Evolutionary conservation across 2,113 vertebrate species (phyloP).

Genomic region (Amblyopsis rosae): DNA sequence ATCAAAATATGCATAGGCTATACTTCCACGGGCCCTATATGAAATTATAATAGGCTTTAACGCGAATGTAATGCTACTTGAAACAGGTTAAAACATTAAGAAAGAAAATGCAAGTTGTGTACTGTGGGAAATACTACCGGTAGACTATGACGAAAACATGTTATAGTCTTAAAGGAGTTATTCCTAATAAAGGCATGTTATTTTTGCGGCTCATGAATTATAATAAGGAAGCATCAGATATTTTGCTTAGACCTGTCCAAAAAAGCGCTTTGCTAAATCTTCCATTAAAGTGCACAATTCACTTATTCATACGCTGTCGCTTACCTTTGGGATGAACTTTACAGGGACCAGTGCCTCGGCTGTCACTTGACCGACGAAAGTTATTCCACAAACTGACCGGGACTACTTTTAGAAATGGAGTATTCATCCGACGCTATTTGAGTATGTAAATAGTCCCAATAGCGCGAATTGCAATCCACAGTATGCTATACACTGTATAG

Average conservation of each 20-base stretch:
- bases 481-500: no score
- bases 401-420: conserved; percentile 68
- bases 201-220: no score
- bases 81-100: no score
- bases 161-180: no score
- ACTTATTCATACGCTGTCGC: conserved; percentile 25
- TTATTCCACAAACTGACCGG: conserved; percentile 58
- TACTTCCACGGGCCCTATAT: no score
- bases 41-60: no score
- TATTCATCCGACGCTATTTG: conserved; percentile 37
- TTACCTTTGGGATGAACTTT: conserved; percentile 67
- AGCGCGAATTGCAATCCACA: neutral
- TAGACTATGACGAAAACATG: no score
- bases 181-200: no score
- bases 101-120: no score
- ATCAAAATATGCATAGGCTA: no score
- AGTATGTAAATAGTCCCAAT: conserved; percentile 1
- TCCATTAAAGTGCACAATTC: neutral
- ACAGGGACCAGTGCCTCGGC: conserved; percentile 55
- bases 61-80: no score
- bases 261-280: neutral
- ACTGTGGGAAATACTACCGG: no score
- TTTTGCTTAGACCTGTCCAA: neutral
- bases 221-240: neutral
- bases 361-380: neutral